Percentiles rank a stretch among this genome's conserved stretches.
phyloP scores from a whole-genome alignment of 2,888 invertebrate species.

The Agrotis exclamationis region DNA sequence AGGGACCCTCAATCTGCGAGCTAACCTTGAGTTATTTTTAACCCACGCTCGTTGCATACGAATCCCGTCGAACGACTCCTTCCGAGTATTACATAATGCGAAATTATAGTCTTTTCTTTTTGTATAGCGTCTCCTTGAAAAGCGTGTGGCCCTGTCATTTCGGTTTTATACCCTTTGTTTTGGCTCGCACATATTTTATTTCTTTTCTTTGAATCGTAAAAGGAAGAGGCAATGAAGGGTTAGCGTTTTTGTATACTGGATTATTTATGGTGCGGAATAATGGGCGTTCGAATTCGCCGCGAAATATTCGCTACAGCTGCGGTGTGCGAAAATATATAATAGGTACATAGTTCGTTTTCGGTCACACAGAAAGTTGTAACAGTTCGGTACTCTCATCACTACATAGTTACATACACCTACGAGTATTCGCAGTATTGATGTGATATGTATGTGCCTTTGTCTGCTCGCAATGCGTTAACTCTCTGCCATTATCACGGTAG shows the following conservation, averaged over 20 bases:
- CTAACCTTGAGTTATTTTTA: slow-evolving; percentile 91
- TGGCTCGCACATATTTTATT: slow-evolving; percentile 89
- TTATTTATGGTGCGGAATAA: slow-evolving; percentile 89
- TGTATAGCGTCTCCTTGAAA: slow-evolving; percentile 81
- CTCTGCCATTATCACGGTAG: slow-evolving; percentile 79
- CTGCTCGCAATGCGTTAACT: slow-evolving; percentile 66
- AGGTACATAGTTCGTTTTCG: slow-evolving; percentile 68
- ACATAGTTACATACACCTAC: slow-evolving; percentile 61
- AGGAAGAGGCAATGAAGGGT: slow-evolving; percentile 91
- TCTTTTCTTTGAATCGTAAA: slow-evolving; percentile 89
- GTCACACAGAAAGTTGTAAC: slow-evolving; percentile 55
- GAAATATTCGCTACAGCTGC: slow-evolving; percentile 82
- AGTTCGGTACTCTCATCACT: slow-evolving; percentile 38
- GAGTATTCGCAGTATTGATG: slow-evolving; percentile 62
- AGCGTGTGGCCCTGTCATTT: slow-evolving; percentile 90
- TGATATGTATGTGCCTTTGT: slow-evolving; percentile 68
- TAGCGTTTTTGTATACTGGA: slow-evolving; percentile 86
- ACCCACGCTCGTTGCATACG: slow-evolving; percentile 85
- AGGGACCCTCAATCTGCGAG: slow-evolving; percentile 84
- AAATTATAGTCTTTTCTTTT: slow-evolving; percentile 87
- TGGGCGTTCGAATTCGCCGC: slow-evolving; percentile 79
- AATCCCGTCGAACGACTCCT: slow-evolving; percentile 86
- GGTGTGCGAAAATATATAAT: slow-evolving; percentile 73
- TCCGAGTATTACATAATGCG: slow-evolving; percentile 90
- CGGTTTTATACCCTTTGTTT: slow-evolving; percentile 89